Percentiles rank a stretch among this genome's conserved stretches.
Conservation (phyloP, 2,888 invertebrate species). For the Lamellibrachia satsuma region DNA sequence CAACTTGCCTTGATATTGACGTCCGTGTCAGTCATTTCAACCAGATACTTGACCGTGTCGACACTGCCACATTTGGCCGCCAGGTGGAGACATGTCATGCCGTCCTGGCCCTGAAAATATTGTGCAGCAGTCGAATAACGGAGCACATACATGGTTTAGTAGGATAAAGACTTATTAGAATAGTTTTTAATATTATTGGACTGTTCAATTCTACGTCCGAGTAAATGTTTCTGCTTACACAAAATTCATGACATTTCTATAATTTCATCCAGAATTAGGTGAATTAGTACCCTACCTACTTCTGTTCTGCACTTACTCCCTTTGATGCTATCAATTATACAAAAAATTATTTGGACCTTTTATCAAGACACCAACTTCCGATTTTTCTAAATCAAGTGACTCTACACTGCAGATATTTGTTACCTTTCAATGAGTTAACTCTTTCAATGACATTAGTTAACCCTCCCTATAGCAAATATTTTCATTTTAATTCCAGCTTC, state of each 20-base stretch:
- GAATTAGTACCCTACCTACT: too few species aligned
- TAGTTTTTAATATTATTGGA: not conserved
- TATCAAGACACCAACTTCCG: too few species aligned
- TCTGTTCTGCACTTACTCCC: too few species aligned
- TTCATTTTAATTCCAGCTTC: too few species aligned
- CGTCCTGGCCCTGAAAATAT: constrained; percentile 78
- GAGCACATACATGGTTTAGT: not conserved
- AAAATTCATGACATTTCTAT: not conserved
- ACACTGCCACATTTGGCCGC: constrained; percentile 79
- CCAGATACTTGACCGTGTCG: constrained; percentile 72
- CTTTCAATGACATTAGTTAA: too few species aligned
- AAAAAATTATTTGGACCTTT: too few species aligned
- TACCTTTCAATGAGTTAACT: too few species aligned
- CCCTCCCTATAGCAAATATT: too few species aligned
- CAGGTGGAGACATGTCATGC: constrained; percentile 86
- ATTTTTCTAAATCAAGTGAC: too few species aligned
- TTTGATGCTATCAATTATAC: too few species aligned
- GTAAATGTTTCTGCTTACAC: not conserved
- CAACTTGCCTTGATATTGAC: constrained; percentile 58
- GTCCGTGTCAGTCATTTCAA: constrained; percentile 57
- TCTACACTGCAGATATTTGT: too few species aligned
- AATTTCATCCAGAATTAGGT: too few species aligned
- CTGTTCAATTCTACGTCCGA: not conserved
- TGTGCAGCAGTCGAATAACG: not conserved
- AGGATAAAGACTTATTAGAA: not conserved